Percentiles rank a stretch among this genome's conserved stretches.
These are phyloP conservation scores for Anadara kagoshimensis DNA, from an alignment of 1,140 invertebrate species.

Conservation along the genomic window DNA sequence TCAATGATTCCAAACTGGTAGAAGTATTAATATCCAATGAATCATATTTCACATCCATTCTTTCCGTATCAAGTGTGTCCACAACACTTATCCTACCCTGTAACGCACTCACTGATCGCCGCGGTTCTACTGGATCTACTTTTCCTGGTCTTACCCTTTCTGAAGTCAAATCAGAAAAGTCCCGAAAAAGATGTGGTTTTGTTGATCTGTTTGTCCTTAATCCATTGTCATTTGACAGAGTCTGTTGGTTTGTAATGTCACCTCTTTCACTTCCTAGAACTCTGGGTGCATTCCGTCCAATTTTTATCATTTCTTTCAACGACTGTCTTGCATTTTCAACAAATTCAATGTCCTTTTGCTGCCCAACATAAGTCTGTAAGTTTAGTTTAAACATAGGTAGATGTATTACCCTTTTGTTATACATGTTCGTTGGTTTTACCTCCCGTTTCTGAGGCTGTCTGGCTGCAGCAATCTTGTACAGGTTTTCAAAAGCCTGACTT, in stretches of 20 bases:
- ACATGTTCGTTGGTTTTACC: conserved; percentile 28
- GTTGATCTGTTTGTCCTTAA: neutral
- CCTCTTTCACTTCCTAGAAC: conserved; percentile 34
- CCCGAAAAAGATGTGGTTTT: conserved; percentile 3
- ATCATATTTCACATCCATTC: conserved; percentile 14
- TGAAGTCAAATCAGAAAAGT: conserved; percentile 28
- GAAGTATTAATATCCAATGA: conserved; percentile 12
- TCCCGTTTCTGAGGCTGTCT: conserved; percentile 27
- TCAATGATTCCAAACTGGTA: neutral
- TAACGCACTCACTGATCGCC: neutral
- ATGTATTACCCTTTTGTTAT: conserved; percentile 44
- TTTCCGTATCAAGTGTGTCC: conserved; percentile 2
- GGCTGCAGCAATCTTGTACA: conserved; percentile 47
- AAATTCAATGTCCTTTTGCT: conserved; percentile 34
- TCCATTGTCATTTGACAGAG: neutral
- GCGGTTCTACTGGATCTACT: neutral
- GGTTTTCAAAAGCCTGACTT: conserved; percentile 45
- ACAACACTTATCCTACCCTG: neutral
- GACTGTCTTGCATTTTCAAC: conserved; percentile 49
- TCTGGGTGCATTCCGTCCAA: conserved; percentile 29
- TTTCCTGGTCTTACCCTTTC: conserved; percentile 1
- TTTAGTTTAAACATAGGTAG: conserved; percentile 52
- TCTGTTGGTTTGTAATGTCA: conserved; percentile 31
- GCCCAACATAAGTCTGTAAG: conserved; percentile 37
- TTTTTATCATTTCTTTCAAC: conserved; percentile 44